Base-by-base conservation (phyloP, 2,797 vertebrate species). In the Anableps anableps region DNA sequence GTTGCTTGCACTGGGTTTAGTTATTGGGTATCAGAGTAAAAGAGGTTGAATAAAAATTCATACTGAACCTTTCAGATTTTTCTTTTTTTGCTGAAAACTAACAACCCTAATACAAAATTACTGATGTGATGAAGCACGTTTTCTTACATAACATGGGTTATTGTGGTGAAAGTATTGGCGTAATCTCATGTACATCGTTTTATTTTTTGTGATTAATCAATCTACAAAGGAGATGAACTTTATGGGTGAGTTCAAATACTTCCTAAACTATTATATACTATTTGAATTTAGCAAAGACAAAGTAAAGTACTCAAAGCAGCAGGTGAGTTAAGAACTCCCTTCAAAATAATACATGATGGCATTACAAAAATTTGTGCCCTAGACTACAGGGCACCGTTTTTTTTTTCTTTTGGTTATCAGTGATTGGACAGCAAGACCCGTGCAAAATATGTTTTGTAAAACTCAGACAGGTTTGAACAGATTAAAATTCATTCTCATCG, bases 381-480 rank as follows among this genome's bases (percentile, higher is more conserved):
- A 77, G 62, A 53, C 51, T 74, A 66, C 34, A 80, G 4, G 62
- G 64, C 62, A 21, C 41, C 36, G 34, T 53, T 51, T 71, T 1
- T 19, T 47, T 38, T 16, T 71, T 31, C 8, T 60, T 74, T 76
- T 55, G 34, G 31, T 36, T 74, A 77, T 77, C 70, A 72, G 72
- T 10, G 17, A 78, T 29, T 79, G 60, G 80, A 48, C 62, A 55
- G 80, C 71, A 55, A 66, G 31, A 72, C 19, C 23, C n/a, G 45
- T 31, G 21, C 34, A 1, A 11, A 64, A 51, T 14, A 53, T 43
- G n/a, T 81, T 80, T 83, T 83, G 48, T 75, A 71, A 81, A 86
- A 72, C 74, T 36, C 38, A 77, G 86, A 85, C 79, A 82, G 45
- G 77, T 90, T 84, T 76, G 80, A 86, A 77, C 85, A 89, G 76